Evolutionary conservation across 2,113 vertebrate genomes (phyloP), one percentile per base, ranked within the genome.

Genomic region (Aptenodytes forsteri): DNA sequence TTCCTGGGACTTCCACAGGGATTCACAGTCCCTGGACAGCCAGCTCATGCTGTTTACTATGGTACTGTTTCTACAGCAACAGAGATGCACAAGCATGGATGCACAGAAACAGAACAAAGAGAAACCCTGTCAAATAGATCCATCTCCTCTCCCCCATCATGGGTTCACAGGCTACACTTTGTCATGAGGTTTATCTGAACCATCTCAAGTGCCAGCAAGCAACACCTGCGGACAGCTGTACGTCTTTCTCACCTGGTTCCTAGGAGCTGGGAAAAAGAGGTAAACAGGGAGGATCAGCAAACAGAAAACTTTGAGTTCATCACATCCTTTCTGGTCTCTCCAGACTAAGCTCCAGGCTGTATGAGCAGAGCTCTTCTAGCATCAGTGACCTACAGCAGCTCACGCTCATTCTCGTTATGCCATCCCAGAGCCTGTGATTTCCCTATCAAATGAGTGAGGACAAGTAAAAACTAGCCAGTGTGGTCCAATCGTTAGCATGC

Each of bases 41-140:
- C 59, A 82, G 50, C 20, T 96, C 61, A 58, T 1, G 18, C 71
- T 85, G 64, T 87, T 95, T 80, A 77, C 26, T 78, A 42, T 52
- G 8, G 42, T 25, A 55, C 30, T 71, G 93, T 93, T 96, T 77
- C 93, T 86, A 95, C 85, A 96, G 94, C 47, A 90, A 96, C 75
- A 71, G 36, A 72, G 55, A 78, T 17, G 56, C 83, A 93, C 64
- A 75, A 82, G 42, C 54, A 77, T 1, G 49, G 79, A 42, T 5
- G 11, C 12, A 27, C 25, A 62, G 62, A 32, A 77, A 62, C 1
- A 6, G 66, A 55, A 55, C 44, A 58, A 61, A 78, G 30, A 54
- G 58, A 79, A 86, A 9, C 23, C 38, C 54, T 15, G 18, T 36
- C n/a, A 59, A 66, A 73, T 0, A 3, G 36, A 42, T 32, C 40